A percentile compares a stretch with the other conserved stretches of the same genome.
phyloP scores from a whole-genome alignment of 2,888 invertebrate species.

The Phengaris alcon region DNA sequence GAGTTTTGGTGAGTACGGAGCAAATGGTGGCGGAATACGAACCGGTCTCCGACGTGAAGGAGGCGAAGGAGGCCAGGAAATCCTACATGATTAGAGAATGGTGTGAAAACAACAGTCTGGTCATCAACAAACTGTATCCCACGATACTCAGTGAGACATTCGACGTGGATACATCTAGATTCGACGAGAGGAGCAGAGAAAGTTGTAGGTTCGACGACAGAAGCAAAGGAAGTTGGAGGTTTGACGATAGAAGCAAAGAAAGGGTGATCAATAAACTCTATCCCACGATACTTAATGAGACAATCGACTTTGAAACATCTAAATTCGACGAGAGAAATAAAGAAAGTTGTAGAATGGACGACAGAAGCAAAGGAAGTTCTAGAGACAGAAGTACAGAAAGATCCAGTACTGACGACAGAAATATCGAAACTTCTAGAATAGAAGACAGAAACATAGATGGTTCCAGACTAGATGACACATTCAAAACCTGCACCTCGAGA shows the following conservation, averaged over 20 bases:
- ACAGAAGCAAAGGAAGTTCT: not conserved
- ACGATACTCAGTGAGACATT: constrained; percentile 66
- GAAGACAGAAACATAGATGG: constrained; percentile 35
- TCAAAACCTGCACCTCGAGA: constrained; percentile 59
- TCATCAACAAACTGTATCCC: constrained; percentile 69
- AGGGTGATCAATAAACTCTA: constrained; percentile 64
- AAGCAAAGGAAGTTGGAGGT: too few species aligned
- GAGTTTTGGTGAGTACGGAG: constrained; percentile 81
- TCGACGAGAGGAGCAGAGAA: constrained; percentile 41
- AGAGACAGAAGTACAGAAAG: not conserved
- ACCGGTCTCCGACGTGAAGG: constrained; percentile 47
- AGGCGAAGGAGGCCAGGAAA: constrained; percentile 51
- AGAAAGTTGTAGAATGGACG: not conserved
- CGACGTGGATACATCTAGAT: constrained; percentile 55
- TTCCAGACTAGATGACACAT: constrained; percentile 36
- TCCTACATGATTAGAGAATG: constrained; percentile 68
- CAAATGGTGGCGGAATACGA: constrained; percentile 80
- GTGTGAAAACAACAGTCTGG: constrained; percentile 65
- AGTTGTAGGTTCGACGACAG: not conserved
- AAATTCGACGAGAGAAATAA: constrained; percentile 42
- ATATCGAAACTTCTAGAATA: constrained; percentile 51
- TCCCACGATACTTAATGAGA: constrained; percentile 66
- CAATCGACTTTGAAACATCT: constrained; percentile 58
- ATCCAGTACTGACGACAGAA: not conserved
- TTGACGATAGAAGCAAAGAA: too few species aligned